These are phyloP conservation scores for Leptinotarsa lineolata DNA, from an alignment of 1,140 invertebrate genomes.

Conservation along the genomic window DNA sequence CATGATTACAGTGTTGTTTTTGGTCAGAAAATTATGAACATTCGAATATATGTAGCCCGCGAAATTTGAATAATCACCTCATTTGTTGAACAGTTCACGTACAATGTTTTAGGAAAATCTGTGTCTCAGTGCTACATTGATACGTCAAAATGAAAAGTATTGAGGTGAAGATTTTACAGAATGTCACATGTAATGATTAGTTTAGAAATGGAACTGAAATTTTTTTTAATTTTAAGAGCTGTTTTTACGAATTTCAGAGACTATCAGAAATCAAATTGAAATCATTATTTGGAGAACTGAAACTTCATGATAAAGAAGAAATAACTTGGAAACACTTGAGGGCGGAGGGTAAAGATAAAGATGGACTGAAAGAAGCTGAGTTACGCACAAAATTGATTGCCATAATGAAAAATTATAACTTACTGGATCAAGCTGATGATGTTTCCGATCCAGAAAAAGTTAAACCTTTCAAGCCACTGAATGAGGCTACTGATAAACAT, in stretches of 20 bases:
- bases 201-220: too few relatives aligned
- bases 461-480: constrained; percentile 49
- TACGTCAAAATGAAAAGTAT: too few relatives aligned
- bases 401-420: constrained; percentile 80
- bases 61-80: too few relatives aligned
- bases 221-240: too few relatives aligned
- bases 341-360: constrained; percentile 81
- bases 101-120: too few relatives aligned
- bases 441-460: constrained; percentile 64
- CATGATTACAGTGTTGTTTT: too few relatives aligned
- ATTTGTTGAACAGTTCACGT: too few relatives aligned
- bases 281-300: constrained; percentile 84
- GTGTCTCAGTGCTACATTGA: too few relatives aligned
- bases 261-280: constrained; percentile 83
- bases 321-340: constrained; percentile 80
- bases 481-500: constrained; percentile 63
- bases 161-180: too few relatives aligned
- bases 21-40: too few relatives aligned
- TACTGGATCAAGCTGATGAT: constrained; percentile 80
- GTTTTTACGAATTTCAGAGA: constrained; percentile 62
- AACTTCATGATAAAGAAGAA: constrained; percentile 92
- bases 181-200: too few relatives aligned
- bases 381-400: constrained; percentile 78
- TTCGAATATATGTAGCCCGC: too few relatives aligned
- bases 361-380: constrained; percentile 82